Base-by-base conservation (phyloP, 1,140 invertebrate genomes). In the Solenopsis invicta region DNA sequence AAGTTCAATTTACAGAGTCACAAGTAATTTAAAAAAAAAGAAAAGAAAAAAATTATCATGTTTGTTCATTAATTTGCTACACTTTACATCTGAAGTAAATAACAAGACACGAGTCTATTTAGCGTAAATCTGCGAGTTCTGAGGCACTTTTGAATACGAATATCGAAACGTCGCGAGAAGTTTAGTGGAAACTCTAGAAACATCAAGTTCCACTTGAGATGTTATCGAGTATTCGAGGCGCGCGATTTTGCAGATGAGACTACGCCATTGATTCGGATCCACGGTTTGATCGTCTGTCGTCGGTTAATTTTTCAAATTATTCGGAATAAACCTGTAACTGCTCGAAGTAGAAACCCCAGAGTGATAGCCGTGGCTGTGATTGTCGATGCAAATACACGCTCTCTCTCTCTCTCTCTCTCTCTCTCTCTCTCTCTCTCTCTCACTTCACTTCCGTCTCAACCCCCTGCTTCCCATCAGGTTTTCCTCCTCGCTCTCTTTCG, bases 371-470 rank as follows among this genome's bases (percentile, higher is more conserved):
- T 86, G 74, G 82, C 76, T 86, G 90, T 92, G 93, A 93, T 94
- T 92, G 93, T 90, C 88, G 90, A 94, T 94, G 93, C 93, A 94
- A 94, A 94, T 93, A 93, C 88, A 90, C 90, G 91, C 89, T 88
- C 85, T 72, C 89, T 77, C 86, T 69, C 82, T 87, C 24, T 24
- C 67, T 52, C 67, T 29, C 71, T 82, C 86, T 85, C 71, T 67
- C 13, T 45, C 18, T 67, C 66, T 50, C 21, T 10, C 13, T 18
- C 41, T 41, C 41, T 2, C 41, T 41, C 41, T 41, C 41, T 2
- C 41, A 3, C 41, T 41, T 41, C 41, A 41, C 41, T 41, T 41
- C 8, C 41, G 41, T 41, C 41, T 41, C 41, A 41, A 41, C 41
- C 41, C 41, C 41, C 41, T 41, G 41, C 41, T 41, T 29, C 29